phyloP scores from a whole-genome alignment of 2,113 vertebrate genomes.

The Elephantulus edwardii region DNA sequence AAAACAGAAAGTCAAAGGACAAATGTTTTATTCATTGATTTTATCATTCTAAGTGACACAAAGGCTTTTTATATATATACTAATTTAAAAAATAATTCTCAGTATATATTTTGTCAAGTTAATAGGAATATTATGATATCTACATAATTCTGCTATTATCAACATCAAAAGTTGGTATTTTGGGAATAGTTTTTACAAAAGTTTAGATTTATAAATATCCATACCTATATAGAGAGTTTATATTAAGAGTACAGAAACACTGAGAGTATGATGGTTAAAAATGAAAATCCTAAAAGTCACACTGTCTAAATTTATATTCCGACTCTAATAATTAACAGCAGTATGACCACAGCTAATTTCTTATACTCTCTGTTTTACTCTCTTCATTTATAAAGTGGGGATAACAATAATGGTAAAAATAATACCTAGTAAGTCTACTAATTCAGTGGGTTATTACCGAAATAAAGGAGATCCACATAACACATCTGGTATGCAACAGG shows the following conservation, averaged over 20 bases:
- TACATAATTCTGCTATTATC: constrained; percentile 3
- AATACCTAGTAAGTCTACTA: not conserved
- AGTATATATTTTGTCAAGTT: constrained; percentile 45
- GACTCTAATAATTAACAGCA: constrained; percentile 37
- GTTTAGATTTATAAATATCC: constrained; percentile 4
- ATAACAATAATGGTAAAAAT: not conserved
- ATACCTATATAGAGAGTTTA: no score
- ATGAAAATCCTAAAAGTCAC: constrained; percentile 48
- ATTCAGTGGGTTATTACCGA: not conserved
- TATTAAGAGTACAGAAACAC: constrained; percentile 51
- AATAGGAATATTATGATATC: constrained; percentile 53
- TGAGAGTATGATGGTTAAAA: not conserved
- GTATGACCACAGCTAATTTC: not conserved
- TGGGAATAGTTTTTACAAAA: constrained; percentile 50
- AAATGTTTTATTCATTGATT: constrained; percentile 64
- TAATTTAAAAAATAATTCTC: constrained; percentile 39
- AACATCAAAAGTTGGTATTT: constrained; percentile 21
- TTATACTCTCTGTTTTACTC: not conserved
- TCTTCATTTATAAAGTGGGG: not conserved
- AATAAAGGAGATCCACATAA: not conserved
- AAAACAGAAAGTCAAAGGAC: constrained; percentile 59
- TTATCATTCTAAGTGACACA: constrained; percentile 59
- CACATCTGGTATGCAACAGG: not conserved
- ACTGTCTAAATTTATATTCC: constrained; percentile 33
- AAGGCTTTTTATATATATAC: constrained; percentile 34